Percentiles rank a stretch among this genome's conserved stretches.
These are phyloP conservation scores for Drosophila yakuba DNA, from an alignment of 1,140 invertebrate species.

Conservation along the genomic window DNA sequence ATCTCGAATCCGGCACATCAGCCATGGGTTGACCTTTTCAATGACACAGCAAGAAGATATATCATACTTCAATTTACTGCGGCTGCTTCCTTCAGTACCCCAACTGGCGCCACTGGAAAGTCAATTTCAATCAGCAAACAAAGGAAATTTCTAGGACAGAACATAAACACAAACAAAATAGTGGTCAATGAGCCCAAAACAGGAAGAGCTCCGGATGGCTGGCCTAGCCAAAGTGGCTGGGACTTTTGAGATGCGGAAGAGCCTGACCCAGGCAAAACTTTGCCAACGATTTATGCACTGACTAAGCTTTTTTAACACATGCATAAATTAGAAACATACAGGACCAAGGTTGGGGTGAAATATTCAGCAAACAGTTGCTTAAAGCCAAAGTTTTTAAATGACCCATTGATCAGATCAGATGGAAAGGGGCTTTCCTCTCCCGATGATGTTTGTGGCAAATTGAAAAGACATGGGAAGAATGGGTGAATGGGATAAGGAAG, in stretches of 20 bases:
- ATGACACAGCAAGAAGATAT: constrained; percentile 19
- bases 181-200: constrained; percentile 44
- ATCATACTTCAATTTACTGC: constrained; percentile 10
- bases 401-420: constrained; percentile 25
- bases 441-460: constrained; percentile 64
- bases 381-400: constrained; percentile 46
- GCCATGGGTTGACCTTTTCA: constrained; percentile 16
- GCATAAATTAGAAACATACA: constrained; percentile 63
- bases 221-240: constrained; percentile 32
- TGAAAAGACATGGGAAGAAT: constrained; percentile 30
- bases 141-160: constrained; percentile 48
- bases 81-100: constrained; percentile 8
- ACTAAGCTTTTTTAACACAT: constrained; percentile 56
- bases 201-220: constrained; percentile 36
- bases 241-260: constrained; percentile 9
- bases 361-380: constrained; percentile 47
- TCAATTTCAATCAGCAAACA: constrained; percentile 54
- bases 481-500: not conserved
- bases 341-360: constrained; percentile 28
- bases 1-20: constrained; percentile 4
- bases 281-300: constrained; percentile 41
- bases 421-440: constrained; percentile 4
- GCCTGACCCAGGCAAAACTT: constrained; percentile 19
- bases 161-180: constrained; percentile 49
- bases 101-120: constrained; percentile 48